A percentile compares a stretch with the other conserved stretches of the same genome.
Conservation (phyloP, 1,140 invertebrate genomes). For the Drosophila equinoxialis region DNA sequence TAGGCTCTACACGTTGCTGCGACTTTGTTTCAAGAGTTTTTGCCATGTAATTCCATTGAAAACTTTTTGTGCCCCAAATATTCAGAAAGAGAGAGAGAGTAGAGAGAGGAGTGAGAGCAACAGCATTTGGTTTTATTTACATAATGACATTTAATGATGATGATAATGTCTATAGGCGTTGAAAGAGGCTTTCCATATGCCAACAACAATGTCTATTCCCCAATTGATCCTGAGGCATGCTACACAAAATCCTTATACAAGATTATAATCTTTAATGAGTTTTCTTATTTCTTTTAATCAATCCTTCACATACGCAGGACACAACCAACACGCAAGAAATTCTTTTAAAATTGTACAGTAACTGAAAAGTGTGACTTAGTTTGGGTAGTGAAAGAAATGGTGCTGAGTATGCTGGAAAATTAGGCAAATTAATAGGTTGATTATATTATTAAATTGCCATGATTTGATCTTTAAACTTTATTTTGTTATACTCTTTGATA, state of each 20-base stretch:
- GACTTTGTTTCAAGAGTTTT: constrained; percentile 35
- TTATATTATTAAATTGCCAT: too few species aligned
- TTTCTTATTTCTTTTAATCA: background rate
- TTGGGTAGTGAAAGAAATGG: too few species aligned
- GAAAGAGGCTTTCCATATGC: constrained; percentile 18
- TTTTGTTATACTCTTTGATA: too few species aligned
- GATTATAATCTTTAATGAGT: constrained; percentile 10
- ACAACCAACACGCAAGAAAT: background rate
- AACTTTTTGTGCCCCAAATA: constrained; percentile 39
- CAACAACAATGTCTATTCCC: background rate
- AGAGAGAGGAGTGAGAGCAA: constrained; percentile 19
- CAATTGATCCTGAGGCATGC: constrained; percentile 5
- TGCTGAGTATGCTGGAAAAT: too few species aligned
- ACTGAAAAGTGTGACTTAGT: too few species aligned
- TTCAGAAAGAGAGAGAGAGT: background rate
- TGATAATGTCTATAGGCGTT: constrained; percentile 52
- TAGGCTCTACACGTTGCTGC: constrained; percentile 51
- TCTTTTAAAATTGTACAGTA: background rate
- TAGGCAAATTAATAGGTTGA: too few species aligned
- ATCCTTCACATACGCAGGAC: background rate
- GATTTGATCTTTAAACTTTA: too few species aligned
- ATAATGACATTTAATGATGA: constrained; percentile 77
- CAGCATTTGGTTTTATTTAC: constrained; percentile 63
- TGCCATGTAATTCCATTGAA: constrained; percentile 53
- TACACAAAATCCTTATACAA: constrained; percentile 7